Evolutionary conservation across 2,888 invertebrate genomes (phyloP).

Genomic region (Lasiommata megera): DNA sequence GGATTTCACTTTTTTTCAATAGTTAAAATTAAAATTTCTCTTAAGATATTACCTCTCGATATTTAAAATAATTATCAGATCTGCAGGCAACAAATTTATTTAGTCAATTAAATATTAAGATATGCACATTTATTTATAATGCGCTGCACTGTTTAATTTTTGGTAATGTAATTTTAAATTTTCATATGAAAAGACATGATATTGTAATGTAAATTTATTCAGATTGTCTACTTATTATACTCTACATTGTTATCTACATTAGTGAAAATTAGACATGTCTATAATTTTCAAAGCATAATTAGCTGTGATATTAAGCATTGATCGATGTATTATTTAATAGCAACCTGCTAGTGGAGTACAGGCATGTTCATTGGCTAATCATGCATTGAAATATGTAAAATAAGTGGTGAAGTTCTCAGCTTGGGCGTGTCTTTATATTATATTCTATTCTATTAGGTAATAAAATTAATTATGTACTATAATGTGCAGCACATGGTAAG

Average conservation of each 20-base stretch:
- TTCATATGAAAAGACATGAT: slow-evolving; percentile 82
- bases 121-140: slow-evolving; percentile 83
- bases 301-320: slow-evolving; percentile 81
- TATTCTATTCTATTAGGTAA: slow-evolving; percentile 79
- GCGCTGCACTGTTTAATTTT: slow-evolving; percentile 82
- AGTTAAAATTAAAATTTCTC: slow-evolving; percentile 80
- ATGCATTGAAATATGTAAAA: slow-evolving; percentile 81
- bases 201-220: slow-evolving; percentile 82
- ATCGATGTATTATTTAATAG: slow-evolving; percentile 81
- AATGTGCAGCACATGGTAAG: slow-evolving; percentile 77
- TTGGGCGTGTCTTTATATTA: slow-evolving; percentile 80
- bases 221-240: slow-evolving; percentile 81
- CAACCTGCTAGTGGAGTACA: slow-evolving; percentile 75
- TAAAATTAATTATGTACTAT: slow-evolving; percentile 77
- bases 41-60: slow-evolving; percentile 82
- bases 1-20: slow-evolving; percentile 80
- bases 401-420: slow-evolving; percentile 74
- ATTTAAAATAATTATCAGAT: slow-evolving; percentile 79
- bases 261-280: slow-evolving; percentile 81
- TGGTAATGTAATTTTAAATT: slow-evolving; percentile 79
- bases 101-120: slow-evolving; percentile 82
- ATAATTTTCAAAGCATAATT: slow-evolving; percentile 82
- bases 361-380: slow-evolving; percentile 81
- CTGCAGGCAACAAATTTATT: slow-evolving; percentile 83
- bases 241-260: slow-evolving; percentile 81